A percentile compares a stretch with the other conserved stretches of the same genome.
Conservation (phyloP, 1,140 invertebrate genomes). For the Polypedilum vanderplanki region DNA sequence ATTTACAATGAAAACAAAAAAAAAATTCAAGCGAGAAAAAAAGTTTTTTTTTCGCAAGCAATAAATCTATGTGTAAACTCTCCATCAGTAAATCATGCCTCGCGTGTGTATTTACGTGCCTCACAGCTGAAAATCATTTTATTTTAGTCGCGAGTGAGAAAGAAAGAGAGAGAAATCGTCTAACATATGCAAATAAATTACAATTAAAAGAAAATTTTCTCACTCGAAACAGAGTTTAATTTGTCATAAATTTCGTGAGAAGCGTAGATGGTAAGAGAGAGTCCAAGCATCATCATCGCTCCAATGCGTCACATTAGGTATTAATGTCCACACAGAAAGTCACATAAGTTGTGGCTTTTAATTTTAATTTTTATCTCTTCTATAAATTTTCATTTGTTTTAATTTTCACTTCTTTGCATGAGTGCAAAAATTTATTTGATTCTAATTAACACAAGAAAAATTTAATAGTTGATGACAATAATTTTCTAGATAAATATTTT, state of each 20-base stretch:
- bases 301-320: not conserved
- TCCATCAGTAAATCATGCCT: conserved; percentile 7
- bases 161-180: not conserved
- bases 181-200: conserved; percentile 20
- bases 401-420: not conserved
- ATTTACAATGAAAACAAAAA: conserved; percentile 12
- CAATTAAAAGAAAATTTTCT: conserved; percentile 20
- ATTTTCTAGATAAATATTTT: too few species aligned
- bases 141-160: not conserved
- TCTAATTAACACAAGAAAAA: too few species aligned
- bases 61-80: conserved; percentile 3
- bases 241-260: conserved; percentile 6
- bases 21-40: not conserved
- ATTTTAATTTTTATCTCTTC: not conserved
- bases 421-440: too few species aligned
- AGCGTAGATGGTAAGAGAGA: not conserved
- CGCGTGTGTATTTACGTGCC: conserved; percentile 10
- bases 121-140: conserved; percentile 18
- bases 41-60: not conserved
- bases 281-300: too few species aligned
- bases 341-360: not conserved
- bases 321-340: not conserved
- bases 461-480: too few species aligned
- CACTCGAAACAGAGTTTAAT: not conserved
- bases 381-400: not conserved